These are phyloP conservation scores for Panulirus ornatus DNA, from an alignment of 1,140 invertebrate species.

Conservation along the genomic window DNA sequence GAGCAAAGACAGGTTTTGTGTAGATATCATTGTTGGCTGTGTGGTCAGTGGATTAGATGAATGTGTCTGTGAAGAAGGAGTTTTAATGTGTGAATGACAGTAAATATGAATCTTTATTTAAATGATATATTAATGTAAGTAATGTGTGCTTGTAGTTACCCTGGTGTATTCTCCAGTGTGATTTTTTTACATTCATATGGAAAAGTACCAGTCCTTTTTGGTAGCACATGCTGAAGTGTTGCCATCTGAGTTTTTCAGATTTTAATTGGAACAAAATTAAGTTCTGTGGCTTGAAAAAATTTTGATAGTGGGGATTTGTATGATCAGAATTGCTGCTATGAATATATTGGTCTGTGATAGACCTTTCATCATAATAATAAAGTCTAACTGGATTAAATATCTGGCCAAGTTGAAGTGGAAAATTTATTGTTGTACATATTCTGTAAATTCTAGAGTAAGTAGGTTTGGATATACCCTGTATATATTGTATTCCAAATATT, in stretches of 20 bases:
- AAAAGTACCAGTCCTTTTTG: neutral
- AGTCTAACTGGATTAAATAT: constrained; percentile 8
- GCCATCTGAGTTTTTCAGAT: neutral
- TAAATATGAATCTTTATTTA: neutral
- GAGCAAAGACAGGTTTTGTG: neutral
- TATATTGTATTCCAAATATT: constrained; percentile 54
- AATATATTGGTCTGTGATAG: neutral
- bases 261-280: neutral
- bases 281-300: neutral
- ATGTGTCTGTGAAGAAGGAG: neutral
- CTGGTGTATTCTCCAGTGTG: neutral
- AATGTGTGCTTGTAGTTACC: neutral
- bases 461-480: constrained; percentile 53
- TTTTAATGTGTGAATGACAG: neutral
- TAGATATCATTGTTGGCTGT: constrained; percentile 6
- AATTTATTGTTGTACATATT: constrained; percentile 44
- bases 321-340: neutral
- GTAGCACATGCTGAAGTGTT: neutral
- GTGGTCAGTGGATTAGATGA: neutral
- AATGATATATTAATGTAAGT: neutral
- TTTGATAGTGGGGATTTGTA: neutral
- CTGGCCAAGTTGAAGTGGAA: no score
- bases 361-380: neutral
- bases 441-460: constrained; percentile 58
- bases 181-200: neutral